Conservation (phyloP, 2,888 invertebrate species). For the Drosophila subsilvestris region DNA sequence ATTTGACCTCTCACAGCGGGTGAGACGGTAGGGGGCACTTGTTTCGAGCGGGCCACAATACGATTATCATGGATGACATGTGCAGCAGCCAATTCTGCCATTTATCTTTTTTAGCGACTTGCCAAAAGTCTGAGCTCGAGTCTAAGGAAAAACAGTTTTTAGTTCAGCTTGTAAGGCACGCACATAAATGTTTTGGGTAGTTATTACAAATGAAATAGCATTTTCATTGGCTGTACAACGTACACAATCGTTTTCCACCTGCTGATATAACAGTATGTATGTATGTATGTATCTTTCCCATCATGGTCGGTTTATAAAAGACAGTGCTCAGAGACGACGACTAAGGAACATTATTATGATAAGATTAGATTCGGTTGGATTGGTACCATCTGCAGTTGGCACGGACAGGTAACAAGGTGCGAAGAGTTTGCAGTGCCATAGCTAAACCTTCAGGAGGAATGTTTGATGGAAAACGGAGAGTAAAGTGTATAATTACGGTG, state of each 20-base stretch:
- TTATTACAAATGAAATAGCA: conserved; percentile 65
- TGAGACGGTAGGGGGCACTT: conserved; percentile 24
- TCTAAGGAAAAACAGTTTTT: conserved; percentile 41
- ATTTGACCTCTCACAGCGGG: conserved; percentile 57
- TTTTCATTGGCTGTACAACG: conserved; percentile 18
- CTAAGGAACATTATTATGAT: conserved; percentile 66
- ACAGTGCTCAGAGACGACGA: conserved; percentile 22
- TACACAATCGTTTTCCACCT: conserved; percentile 51
- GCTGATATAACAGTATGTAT: conserved; percentile 36
- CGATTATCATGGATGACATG: conserved; percentile 54
- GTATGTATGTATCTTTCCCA: conserved; percentile 29
- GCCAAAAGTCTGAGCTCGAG: conserved; percentile 52
- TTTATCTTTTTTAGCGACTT: conserved; percentile 72
- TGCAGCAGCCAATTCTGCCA: conserved; percentile 58
- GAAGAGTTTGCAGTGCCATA: conserved; percentile 13
- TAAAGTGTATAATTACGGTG: too few species aligned
- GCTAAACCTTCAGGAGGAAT: neutral
- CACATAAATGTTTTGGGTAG: conserved; percentile 67
- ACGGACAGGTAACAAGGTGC: conserved; percentile 56
- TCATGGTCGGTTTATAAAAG: conserved; percentile 11
- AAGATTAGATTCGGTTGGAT: conserved; percentile 65
- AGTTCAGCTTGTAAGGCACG: conserved; percentile 43
- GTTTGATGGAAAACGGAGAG: too few species aligned
- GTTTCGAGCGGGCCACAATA: conserved; percentile 27
- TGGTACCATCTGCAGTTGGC: conserved; percentile 38